Evolutionary conservation across 2,113 vertebrate species (phyloP).

Genomic region (Pimephales promelas): DNA sequence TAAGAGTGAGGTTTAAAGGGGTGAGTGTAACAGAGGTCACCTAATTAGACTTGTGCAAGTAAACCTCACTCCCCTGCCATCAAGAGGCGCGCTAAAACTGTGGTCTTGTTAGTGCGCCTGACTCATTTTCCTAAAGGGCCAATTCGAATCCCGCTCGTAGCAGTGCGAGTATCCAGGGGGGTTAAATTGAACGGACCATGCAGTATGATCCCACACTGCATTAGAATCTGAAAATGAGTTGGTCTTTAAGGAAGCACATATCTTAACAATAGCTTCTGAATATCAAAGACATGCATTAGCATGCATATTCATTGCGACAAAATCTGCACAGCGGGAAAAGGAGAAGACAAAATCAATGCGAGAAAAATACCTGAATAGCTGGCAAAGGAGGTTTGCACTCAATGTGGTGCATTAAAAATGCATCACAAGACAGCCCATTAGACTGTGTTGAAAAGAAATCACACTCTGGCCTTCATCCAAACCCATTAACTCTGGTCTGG

Average conservation of each 20-base stretch:
- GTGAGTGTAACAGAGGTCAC: no score
- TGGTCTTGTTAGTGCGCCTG: no score
- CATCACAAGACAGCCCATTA: constrained; percentile 71
- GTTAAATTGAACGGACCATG: neutral
- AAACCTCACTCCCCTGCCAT: no score
- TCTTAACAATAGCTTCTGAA: constrained; percentile 20
- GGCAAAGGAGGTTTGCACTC: constrained; percentile 52
- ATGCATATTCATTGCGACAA: constrained; percentile 53
- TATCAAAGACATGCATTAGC: constrained; percentile 55
- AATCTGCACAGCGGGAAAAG: constrained; percentile 30
- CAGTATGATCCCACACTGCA: neutral
- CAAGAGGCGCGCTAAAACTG: no score
- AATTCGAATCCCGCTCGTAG: no score
- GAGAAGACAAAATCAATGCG: constrained; percentile 63
- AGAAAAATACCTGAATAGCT: constrained; percentile 63
- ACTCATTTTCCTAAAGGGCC: no score
- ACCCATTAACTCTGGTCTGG: constrained; percentile 71
- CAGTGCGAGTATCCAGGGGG: no score
- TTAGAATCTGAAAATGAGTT: neutral
- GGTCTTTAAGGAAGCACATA: neutral
- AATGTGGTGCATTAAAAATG: constrained; percentile 70
- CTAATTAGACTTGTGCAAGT: no score
- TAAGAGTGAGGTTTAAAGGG: no score
- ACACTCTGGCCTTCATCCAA: constrained; percentile 66
- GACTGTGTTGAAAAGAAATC: constrained; percentile 70